phyloP scores from a whole-genome alignment of 2,113 vertebrate genomes.

The Tringa solitaria region DNA sequence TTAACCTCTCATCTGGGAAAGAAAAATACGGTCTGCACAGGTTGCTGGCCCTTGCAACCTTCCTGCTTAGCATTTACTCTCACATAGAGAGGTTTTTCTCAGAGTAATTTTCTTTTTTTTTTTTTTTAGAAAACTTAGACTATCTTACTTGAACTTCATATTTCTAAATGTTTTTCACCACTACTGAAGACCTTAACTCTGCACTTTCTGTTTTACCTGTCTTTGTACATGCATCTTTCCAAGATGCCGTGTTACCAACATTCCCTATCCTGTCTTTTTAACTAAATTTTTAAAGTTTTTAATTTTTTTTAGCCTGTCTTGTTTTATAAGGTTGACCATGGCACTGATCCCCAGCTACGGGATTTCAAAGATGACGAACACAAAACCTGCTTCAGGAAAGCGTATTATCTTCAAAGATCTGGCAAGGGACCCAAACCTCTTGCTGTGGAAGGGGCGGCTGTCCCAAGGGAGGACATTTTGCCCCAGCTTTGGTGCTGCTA shows the following conservation, averaged over 20 bases:
- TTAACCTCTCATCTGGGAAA: background rate
- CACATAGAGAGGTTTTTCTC: background rate
- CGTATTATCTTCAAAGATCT: background rate
- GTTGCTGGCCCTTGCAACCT: background rate
- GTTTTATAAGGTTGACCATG: background rate
- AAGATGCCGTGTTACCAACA: background rate
- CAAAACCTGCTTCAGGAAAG: background rate
- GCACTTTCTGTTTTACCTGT: background rate
- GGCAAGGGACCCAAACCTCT: background rate
- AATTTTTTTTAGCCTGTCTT: background rate
- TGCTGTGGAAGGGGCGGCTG: fast-evolving
- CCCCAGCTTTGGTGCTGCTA: background rate
- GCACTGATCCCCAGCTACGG: background rate
- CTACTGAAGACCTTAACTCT: background rate
- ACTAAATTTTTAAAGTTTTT: background rate
- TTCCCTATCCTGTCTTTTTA: background rate
- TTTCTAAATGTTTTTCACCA: background rate
- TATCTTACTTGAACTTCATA: background rate
- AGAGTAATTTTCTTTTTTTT: background rate
- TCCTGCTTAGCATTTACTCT: background rate
- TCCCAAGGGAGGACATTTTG: background rate
- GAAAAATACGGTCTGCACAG: background rate
- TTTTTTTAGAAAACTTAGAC: background rate
- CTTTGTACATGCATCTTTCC: background rate
- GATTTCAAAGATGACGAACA: background rate